Evolutionary conservation across 64 coral and sea anemone genomes (phyloP).

Genomic region (Porites australiensis): DNA sequence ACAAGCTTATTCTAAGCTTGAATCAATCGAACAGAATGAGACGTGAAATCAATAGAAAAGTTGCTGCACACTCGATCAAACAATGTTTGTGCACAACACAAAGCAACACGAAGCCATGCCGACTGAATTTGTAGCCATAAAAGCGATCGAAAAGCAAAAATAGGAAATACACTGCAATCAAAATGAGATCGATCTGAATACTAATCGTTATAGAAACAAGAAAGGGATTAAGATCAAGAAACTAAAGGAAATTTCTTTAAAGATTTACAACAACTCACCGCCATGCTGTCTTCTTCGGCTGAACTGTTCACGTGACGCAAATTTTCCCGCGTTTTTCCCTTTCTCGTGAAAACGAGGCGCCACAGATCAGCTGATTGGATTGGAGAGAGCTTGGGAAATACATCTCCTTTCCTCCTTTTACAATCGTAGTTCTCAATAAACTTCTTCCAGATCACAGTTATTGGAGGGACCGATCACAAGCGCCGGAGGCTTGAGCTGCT

Average conservation of each 20-base stretch:
- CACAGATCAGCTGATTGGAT: constrained; percentile 6
- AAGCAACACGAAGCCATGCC: background rate
- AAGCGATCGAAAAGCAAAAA: background rate
- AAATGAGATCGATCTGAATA: background rate
- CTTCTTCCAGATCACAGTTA: too few species aligned
- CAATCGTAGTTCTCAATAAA: too few species aligned
- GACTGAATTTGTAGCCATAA: background rate
- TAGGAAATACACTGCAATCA: background rate
- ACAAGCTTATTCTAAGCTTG: background rate
- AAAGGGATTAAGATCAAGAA: background rate
- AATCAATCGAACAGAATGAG: background rate
- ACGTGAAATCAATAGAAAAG: too few species aligned
- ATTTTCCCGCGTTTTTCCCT: constrained; percentile 75
- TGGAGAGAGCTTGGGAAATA: background rate
- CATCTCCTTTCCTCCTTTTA: too few species aligned
- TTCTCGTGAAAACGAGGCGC: constrained; percentile 34
- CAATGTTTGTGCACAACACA: background rate
- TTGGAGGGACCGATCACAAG: too few species aligned
- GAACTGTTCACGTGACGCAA: constrained; percentile 83
- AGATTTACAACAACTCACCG: constrained; percentile 47
- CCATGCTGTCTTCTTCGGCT: constrained; percentile 79
- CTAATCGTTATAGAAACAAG: too few species aligned
- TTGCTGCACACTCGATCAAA: background rate
- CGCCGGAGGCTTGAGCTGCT: too few species aligned
- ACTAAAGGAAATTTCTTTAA: background rate